phyloP scores from a whole-genome alignment of 2,113 vertebrate species.

The Felis chaus region DNA sequence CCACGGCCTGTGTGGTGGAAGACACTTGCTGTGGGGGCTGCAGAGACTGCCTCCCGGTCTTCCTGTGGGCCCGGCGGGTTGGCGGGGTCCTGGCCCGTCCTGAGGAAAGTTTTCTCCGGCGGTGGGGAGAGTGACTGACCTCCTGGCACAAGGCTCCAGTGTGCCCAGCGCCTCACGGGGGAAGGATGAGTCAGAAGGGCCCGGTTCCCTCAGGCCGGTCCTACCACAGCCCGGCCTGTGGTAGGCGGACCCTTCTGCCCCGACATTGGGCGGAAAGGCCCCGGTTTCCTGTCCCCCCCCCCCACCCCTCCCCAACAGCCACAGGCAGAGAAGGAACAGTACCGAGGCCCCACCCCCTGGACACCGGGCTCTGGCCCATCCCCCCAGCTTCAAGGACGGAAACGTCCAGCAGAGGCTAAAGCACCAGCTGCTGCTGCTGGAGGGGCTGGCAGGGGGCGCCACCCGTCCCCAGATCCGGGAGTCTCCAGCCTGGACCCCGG shows the following conservation, averaged over 20 bases:
- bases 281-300: slow-evolving; percentile 52
- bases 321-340: not conserved
- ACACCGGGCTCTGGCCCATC: not conserved
- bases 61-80: not conserved
- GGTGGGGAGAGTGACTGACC: not conserved
- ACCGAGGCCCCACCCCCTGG: slow-evolving; percentile 35
- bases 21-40: not conserved
- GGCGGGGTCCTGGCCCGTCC: rapidly evolving
- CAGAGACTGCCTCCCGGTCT: not conserved
- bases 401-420: not conserved
- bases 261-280: slow-evolving; percentile 37
- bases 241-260: slow-evolving; percentile 39
- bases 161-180: not conserved
- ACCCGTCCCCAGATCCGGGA: not conserved
- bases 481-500: not conserved
- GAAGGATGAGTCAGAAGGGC: slow-evolving; percentile 71
- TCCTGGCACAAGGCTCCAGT: slow-evolving; percentile 25
- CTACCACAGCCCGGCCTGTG: not conserved
- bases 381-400: slow-evolving; percentile 30
- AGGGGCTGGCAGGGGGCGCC: not conserved
- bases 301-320: not conserved
- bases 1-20: not conserved
- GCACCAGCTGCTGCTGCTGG: not conserved
- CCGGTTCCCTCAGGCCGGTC: not conserved
- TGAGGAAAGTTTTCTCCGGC: not conserved